Evolutionary conservation across 2,113 vertebrate genomes (phyloP).

Genomic region (Platanista minor): DNA sequence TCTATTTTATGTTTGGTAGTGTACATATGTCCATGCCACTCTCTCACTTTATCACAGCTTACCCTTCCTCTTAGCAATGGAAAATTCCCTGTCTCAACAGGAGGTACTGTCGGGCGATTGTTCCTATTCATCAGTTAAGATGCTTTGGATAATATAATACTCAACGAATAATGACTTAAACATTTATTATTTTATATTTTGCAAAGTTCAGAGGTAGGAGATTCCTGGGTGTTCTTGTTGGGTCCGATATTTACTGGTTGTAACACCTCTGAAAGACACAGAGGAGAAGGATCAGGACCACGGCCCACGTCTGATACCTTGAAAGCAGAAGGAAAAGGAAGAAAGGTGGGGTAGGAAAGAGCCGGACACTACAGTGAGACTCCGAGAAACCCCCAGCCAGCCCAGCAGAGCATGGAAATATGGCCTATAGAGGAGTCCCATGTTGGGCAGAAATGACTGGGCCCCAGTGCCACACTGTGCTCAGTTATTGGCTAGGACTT

Average conservation of each 20-base stretch:
- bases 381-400: background rate
- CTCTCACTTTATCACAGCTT: too few relatives aligned
- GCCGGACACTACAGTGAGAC: background rate
- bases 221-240: background rate
- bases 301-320: background rate
- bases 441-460: background rate
- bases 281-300: background rate
- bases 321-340: background rate
- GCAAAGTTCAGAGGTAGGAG: background rate
- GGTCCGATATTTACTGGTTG: background rate
- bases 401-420: background rate
- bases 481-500: background rate
- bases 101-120: background rate
- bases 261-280: background rate
- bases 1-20: too few relatives aligned
- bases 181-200: background rate
- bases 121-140: background rate
- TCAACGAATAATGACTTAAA: background rate
- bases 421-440: background rate
- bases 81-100: background rate
- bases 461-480: background rate
- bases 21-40: too few relatives aligned
- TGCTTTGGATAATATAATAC: background rate
- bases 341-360: background rate
- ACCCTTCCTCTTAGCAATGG: conserved; percentile 14